Percentiles rank a stretch among this genome's conserved stretches.
Conservation (phyloP, 2,888 invertebrate genomes). For the Lasius fuliginosus region DNA sequence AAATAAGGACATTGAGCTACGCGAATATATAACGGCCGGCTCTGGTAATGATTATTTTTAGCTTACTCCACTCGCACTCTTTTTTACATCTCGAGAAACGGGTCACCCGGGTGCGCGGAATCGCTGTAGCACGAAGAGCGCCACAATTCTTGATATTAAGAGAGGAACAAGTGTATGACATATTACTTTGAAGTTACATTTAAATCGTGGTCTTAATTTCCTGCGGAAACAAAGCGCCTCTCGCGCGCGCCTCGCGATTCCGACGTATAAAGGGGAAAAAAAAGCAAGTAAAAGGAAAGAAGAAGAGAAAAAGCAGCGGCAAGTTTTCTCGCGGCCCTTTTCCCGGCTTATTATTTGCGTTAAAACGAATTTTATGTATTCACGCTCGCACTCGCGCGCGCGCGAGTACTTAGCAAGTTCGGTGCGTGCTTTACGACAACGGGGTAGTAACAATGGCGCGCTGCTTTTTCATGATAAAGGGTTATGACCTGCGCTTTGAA, state of each 20-base stretch:
- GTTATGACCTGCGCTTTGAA: conserved; percentile 45
- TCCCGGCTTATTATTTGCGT: conserved; percentile 47
- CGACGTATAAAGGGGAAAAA: neutral
- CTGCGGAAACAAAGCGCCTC: conserved; percentile 27
- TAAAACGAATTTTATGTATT: conserved; percentile 53
- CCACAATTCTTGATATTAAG: neutral
- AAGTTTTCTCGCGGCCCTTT: conserved; percentile 19
- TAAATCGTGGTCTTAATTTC: conserved; percentile 39
- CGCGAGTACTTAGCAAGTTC: conserved; percentile 35
- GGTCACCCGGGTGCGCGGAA: neutral
- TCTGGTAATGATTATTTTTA: neutral
- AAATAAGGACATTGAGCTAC: neutral
- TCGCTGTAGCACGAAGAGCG: neutral
- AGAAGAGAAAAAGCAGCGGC: conserved; percentile 13
- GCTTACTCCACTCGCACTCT: neutral
- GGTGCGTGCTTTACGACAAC: conserved; percentile 33
- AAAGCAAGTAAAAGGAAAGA: neutral
- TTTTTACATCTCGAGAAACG: neutral
- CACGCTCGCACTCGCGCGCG: conserved; percentile 31
- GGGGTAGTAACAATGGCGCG: conserved; percentile 45
- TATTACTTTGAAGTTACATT: conserved; percentile 34
- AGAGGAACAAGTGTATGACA: conserved; percentile 26
- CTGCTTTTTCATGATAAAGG: conserved; percentile 46
- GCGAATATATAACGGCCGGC: neutral
- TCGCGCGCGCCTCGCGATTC: conserved; percentile 18